Conservation (phyloP, 2,113 vertebrate species). For the Anolis carolinensis region DNA sequence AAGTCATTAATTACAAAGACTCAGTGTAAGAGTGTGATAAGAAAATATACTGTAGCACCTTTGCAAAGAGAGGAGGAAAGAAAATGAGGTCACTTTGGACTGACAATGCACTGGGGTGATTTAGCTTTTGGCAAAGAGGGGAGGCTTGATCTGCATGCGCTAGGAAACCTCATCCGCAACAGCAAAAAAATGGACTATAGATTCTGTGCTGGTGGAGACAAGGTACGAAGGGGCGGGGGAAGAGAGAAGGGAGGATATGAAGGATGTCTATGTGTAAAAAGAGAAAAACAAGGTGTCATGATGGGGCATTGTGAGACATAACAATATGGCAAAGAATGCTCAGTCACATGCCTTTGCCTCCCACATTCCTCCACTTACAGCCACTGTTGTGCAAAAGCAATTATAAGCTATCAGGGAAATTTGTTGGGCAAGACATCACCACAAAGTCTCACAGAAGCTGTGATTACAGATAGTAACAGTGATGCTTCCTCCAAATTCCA, state of each 20-base stretch:
- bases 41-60: conserved; percentile 77
- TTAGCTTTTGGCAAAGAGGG: neutral
- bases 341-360: conserved; percentile 24
- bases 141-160: neutral
- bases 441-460: conserved; percentile 23
- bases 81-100: conserved; percentile 62
- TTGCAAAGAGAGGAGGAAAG: conserved; percentile 73
- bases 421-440: neutral
- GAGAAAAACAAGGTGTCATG: neutral
- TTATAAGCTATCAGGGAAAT: neutral
- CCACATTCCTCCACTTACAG: conserved; percentile 42
- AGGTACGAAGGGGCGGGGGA: too few relatives aligned
- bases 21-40: conserved; percentile 66
- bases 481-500: neutral
- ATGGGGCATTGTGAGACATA: conserved; percentile 6
- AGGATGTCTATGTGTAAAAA: neutral
- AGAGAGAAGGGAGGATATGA: neutral
- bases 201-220: conserved; percentile 8
- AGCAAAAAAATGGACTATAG: conserved; percentile 2
- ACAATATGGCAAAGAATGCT: conserved; percentile 33
- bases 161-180: neutral
- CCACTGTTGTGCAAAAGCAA: neutral
- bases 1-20: conserved; percentile 73
- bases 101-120: conserved; percentile 42
- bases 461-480: conserved; percentile 21